Base-by-base conservation (phyloP, 1,140 invertebrate species). In the Dryas iulia region DNA sequence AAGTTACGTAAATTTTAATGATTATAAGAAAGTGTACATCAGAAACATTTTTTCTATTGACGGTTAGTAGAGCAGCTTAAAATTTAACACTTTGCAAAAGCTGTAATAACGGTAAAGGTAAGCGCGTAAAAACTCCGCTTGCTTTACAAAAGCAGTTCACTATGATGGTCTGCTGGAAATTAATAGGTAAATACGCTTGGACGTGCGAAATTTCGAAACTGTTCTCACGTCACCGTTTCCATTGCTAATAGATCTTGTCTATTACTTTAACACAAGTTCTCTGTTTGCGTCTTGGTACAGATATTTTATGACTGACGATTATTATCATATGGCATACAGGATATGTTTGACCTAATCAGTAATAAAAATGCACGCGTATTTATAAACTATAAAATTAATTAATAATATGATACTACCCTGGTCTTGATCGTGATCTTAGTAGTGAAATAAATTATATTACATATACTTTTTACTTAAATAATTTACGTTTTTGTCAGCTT, bases 141-240 rank as follows among this genome's bases (percentile, higher is more conserved):
- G 8, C 18, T 47, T 8, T 47, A 21, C 39, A 47, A 47, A 47
- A 47, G 18, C 39, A 21, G 14, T 39, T 18, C 7, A 21, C 7
- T 39, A n/a, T 39, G 35, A 39, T 39, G 35, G 35, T 39, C 35
- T 39, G 35, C n/a, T 39, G 6, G 5, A 6, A 47, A 8, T 47
- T 10, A 18, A 47, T 18, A 3, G 39, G 39, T 21, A 21, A 47
- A 47, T 47, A 47, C 21, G 35, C 11, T n/a, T 35, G 24, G 28
- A 25, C 18, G 5, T 56, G 21, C 57, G 54, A 65, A 65, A 65
- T 59, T 39, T 59, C 39, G 24, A 30, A 66, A 66, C 24, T 14
- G 54, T 57, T 65, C 33, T 11, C 63, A 58, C 31, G 7, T 39
- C 6, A 7, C 12, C 35, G 4, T 39, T 39, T 39, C 4, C 4